Conservation (phyloP, 1,140 invertebrate species). For the Drosophila melanica region DNA sequence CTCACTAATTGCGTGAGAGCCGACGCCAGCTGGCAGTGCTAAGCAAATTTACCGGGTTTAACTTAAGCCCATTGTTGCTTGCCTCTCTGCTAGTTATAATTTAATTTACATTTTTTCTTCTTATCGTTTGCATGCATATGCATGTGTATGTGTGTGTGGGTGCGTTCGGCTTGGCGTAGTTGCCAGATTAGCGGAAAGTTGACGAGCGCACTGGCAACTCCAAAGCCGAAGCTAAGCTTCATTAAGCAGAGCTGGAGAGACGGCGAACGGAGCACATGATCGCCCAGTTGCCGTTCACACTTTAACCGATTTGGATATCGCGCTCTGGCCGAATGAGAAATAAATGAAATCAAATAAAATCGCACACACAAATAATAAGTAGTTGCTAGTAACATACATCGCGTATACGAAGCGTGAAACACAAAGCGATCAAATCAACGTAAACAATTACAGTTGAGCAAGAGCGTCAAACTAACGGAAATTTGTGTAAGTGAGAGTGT, state of each 20-base stretch:
- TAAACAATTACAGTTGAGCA: conserved; percentile 49
- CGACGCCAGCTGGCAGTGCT: conserved; percentile 10
- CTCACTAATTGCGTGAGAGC: conserved; percentile 50
- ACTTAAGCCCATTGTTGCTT: conserved; percentile 68
- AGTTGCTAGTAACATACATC: conserved; percentile 52
- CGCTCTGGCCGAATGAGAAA: conserved; percentile 36
- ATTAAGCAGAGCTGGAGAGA: conserved; percentile 56
- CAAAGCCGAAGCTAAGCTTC: conserved; percentile 64
- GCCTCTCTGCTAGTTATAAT: conserved; percentile 67
- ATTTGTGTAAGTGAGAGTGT: conserved; percentile 40
- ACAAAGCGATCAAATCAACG: conserved; percentile 55
- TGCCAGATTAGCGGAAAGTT: conserved; percentile 44
- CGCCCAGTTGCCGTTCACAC: conserved; percentile 69
- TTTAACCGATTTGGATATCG: conserved; percentile 73
- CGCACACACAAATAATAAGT: conserved; percentile 40
- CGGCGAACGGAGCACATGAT: conserved; percentile 54
- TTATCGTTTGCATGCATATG: conserved; percentile 39
- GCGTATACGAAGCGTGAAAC: conserved; percentile 78
- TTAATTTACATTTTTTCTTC: conserved; percentile 71
- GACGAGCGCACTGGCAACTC: conserved; percentile 58
- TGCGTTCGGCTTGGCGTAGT: conserved; percentile 42
- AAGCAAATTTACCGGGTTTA: conserved; percentile 42
- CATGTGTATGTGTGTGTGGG: conserved; percentile 16
- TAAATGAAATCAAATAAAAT: conserved; percentile 43
- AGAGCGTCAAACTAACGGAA: conserved; percentile 43